Base-by-base conservation (phyloP, 2,797 vertebrate species). In the Ceryle rudis region DNA sequence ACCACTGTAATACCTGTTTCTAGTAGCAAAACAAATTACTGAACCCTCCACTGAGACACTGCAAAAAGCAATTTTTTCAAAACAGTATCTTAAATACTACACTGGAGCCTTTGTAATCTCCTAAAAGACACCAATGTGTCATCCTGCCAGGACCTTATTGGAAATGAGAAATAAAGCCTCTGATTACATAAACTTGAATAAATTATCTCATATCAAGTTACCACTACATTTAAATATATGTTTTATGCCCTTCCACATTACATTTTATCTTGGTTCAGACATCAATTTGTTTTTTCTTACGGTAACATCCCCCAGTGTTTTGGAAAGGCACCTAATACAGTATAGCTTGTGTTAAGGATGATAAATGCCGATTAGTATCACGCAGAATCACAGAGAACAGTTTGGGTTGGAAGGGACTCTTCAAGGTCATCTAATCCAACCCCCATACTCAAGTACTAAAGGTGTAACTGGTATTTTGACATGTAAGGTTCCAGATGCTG, bases 111-210 rank as follows among this genome's bases (percentile, higher is more conserved):
- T 51, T 94, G 54, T 94, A 94, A 95, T 95, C 74, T 96, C 89
- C 83, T 96, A 96, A 96, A 97, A 92, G 51, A 86, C 73, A 95
- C 82, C 73, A 90, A 28, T 35, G 64, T 91, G 92, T 96, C 96
- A 95, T 91, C 85, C 81, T 96, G 66, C 66, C 60, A 89, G 52
- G 49, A 75, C 64, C 70, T 93, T 81, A 37, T 52, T 93, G 79
- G 93, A 97, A 97, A 96, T 90, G 80, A 95, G 88, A 96, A 97
- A 95, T 83, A 94, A 97, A 95, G 83, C 73, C 88, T 95, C 90
- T 10, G 17, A 95, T 86, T 91, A 91, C 91, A 82, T 33, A 96
- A 81, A 93, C 26, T 46, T 75, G 69, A 95, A 94, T 92, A 96
- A 96, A 96, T 97, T 89, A 82, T 78, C 70, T 95, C 85, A 29